Evolutionary conservation across 2,888 invertebrate species (phyloP).

Genomic region (Aphidius colemani): DNA sequence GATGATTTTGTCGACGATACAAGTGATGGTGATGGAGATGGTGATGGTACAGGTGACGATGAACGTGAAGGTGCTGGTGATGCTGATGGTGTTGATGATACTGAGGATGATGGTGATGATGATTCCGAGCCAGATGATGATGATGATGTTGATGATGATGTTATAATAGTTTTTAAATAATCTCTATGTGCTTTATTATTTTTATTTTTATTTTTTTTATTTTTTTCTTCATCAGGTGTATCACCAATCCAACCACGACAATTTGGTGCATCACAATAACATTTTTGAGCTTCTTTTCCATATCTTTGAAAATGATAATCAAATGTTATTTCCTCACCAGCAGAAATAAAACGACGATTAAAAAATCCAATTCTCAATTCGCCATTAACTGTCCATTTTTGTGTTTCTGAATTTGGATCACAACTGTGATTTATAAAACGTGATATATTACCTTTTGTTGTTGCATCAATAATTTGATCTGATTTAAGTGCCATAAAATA

Average conservation of each 20-base stretch:
- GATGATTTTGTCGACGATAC: too few species aligned
- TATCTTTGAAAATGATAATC: slow-evolving; percentile 98
- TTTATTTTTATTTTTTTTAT: slow-evolving; percentile 63
- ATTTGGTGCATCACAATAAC: slow-evolving; percentile 86
- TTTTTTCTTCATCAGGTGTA: slow-evolving; percentile 75
- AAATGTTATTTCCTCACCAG: slow-evolving; percentile 96
- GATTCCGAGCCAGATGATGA: too few species aligned
- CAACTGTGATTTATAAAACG: slow-evolving; percentile 99
- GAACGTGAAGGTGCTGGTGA: not conserved
- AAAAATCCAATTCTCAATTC: slow-evolving; percentile 97
- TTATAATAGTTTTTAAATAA: not conserved
- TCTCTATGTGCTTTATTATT: not conserved
- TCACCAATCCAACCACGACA: slow-evolving; percentile 97
- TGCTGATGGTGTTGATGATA: too few species aligned
- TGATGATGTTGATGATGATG: too few species aligned
- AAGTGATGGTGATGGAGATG: too few species aligned
- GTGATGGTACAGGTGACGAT: not conserved
- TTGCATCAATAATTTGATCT: slow-evolving; percentile 95
- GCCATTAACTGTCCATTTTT: slow-evolving; percentile 95
- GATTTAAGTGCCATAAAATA: slow-evolving; percentile 97
- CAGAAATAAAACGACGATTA: slow-evolving; percentile 78
- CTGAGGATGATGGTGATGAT: too few species aligned
- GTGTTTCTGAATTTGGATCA: slow-evolving; percentile 97
- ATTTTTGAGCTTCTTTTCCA: slow-evolving; percentile 94
- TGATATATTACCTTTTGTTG: slow-evolving; percentile 92